Evolutionary conservation across 53 echinoderm and acorn worm species (phyloP), one percentile per base, ranked within the genome.

Genomic region (Actinopyga echinites): DNA sequence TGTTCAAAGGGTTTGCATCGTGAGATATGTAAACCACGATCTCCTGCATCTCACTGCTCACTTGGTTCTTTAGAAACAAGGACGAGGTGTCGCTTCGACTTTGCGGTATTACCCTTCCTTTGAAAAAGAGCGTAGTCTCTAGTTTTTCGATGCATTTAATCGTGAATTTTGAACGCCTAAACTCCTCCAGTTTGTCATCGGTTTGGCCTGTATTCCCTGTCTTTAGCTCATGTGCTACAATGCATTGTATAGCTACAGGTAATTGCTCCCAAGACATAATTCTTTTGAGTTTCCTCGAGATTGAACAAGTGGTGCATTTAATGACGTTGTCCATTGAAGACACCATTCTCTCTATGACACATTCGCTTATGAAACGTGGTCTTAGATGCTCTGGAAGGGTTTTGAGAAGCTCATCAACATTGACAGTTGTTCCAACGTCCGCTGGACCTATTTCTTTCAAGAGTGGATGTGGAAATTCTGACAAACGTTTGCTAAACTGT

Each of bases 331-430:
- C 38, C 1, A 65, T 21, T 36, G 57, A n/a, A 38, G 57, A 55
- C 22, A 40, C 23, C 77, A 88, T 60, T 12, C 20, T 28, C 55
- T 88, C 88, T 56, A 10, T 30, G 1, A 88, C 84, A 12, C 30
- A 8, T 15, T 57, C 52, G 54, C 88, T 84, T 7, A 84, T 57
- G 34, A 56, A 52, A 28, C 32, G 63, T 17, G 88, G 88, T 36
- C 58, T 19, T 22, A 83, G 15, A 0, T 42, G 54, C 22, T 56
- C 66, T 44, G 88, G 88, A 34, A 88, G 68, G 6, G 21, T 56
- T 9, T 23, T 30, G 0, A 88, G 11, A 9, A 69, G 57, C 7
- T 79, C 58, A 21, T 75, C 77, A 54, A 75, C 17, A 43, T 75
- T 75, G 4, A 54, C 56, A 22, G 31, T 30, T 54, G 6, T 31